These are phyloP conservation scores for Hiodon alosoides DNA, from an alignment of 2,113 vertebrate genomes.

Conservation along the genomic window DNA sequence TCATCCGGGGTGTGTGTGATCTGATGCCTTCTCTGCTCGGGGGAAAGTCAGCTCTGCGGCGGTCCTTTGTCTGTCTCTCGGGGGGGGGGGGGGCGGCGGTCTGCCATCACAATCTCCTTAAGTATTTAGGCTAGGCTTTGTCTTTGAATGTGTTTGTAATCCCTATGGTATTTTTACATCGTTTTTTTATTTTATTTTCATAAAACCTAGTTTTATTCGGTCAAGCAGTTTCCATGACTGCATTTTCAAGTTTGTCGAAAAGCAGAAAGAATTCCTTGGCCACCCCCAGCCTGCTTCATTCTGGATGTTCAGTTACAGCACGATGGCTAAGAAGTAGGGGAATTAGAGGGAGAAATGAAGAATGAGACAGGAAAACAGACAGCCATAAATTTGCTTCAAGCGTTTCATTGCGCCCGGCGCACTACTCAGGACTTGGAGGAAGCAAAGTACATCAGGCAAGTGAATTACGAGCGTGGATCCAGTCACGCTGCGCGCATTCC, in stretches of 20 bases:
- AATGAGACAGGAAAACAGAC: slow-evolving; percentile 12
- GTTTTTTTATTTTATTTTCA: too few species aligned
- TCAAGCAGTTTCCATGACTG: neutral
- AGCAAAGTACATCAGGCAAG: slow-evolving; percentile 24
- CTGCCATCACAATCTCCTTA: too few species aligned
- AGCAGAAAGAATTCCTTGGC: neutral
- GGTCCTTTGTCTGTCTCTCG: neutral
- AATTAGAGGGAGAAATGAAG: neutral
- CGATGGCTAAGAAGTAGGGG: neutral
- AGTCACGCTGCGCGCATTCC: slow-evolving; percentile 11
- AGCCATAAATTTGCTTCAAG: slow-evolving; percentile 24
- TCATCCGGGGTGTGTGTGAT: neutral
- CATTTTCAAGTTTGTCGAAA: neutral
- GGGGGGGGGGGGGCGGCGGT: too few species aligned
- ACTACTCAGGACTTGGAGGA: slow-evolving; percentile 22
- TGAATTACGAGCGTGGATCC: slow-evolving; percentile 23
- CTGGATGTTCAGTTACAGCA: neutral
- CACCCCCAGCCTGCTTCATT: neutral
- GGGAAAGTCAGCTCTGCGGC: neutral
- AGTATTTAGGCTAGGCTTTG: too few species aligned
- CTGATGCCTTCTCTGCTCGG: neutral
- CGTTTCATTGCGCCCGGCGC: slow-evolving; percentile 10
- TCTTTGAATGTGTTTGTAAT: too few species aligned
- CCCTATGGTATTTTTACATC: too few species aligned
- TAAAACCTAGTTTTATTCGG: neutral